A percentile compares a stretch with the other conserved stretches of the same genome.
Evolutionary conservation across 2,888 invertebrate genomes (phyloP).

Genomic region (Proisotoma minuta): DNA sequence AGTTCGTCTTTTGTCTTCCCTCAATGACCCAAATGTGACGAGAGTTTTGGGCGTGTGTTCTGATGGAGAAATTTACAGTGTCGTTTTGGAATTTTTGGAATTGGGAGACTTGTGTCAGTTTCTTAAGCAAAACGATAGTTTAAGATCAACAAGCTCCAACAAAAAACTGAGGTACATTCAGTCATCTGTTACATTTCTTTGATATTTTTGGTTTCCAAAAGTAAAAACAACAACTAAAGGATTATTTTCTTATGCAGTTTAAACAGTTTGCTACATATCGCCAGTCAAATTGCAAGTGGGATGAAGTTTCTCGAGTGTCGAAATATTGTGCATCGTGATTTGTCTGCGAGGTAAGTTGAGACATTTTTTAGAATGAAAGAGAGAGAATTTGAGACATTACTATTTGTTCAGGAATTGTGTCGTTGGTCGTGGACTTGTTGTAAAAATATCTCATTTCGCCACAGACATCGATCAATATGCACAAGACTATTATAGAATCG

Average conservation of each 20-base stretch:
- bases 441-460: slow-evolving; percentile 80
- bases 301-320: slow-evolving; percentile 84
- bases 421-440: slow-evolving; percentile 73
- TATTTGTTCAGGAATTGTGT: slow-evolving; percentile 66
- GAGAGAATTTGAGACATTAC: slow-evolving; percentile 7
- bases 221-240: neutral
- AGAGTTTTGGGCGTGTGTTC: slow-evolving; percentile 76
- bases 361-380: too few species aligned
- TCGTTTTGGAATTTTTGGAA: slow-evolving; percentile 82
- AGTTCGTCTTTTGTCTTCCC: slow-evolving; percentile 73
- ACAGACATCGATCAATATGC: slow-evolving; percentile 75
- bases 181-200: neutral
- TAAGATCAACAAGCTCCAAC: slow-evolving; percentile 44
- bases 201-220: neutral
- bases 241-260: slow-evolving; percentile 31
- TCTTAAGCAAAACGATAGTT: slow-evolving; percentile 53
- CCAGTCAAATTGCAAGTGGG: slow-evolving; percentile 79
- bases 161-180: slow-evolving; percentile 42
- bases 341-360: slow-evolving; percentile 68
- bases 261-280: slow-evolving; percentile 69
- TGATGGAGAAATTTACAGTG: slow-evolving; percentile 75
- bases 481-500: slow-evolving; percentile 76
- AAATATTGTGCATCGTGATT: slow-evolving; percentile 84
- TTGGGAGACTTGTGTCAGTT: slow-evolving; percentile 77
- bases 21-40: slow-evolving; percentile 79